phyloP scores from a whole-genome alignment of 2,113 vertebrate genomes.

The Mastomys natalensis region DNA sequence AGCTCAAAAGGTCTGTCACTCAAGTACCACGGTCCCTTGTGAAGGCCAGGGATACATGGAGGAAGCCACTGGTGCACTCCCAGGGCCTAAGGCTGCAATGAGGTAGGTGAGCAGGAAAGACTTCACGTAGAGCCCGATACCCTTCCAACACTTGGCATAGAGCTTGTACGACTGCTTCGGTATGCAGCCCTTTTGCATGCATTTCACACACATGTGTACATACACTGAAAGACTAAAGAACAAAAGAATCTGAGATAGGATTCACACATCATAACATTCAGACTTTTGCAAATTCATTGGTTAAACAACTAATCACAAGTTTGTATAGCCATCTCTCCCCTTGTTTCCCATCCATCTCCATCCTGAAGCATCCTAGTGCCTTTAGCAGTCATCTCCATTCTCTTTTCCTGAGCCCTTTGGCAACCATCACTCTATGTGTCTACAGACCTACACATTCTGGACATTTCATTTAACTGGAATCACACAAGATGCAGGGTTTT shows the following conservation, averaged over 20 bases:
- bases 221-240: not conserved
- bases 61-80: not conserved
- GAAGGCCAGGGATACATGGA: not conserved
- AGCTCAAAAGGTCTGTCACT: not conserved
- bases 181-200: not conserved
- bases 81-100: not conserved
- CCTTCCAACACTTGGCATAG: not conserved
- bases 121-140: no score
- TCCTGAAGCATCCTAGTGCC: not conserved
- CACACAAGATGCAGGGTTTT: not conserved
- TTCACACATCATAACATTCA: not conserved
- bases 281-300: not conserved
- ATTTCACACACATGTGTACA: not conserved
- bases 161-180: not conserved
- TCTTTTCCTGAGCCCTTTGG: not conserved
- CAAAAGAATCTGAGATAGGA: not conserved
- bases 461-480: not conserved
- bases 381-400: not conserved
- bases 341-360: not conserved
- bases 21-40: not conserved
- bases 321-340: not conserved
- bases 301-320: not conserved
- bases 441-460: not conserved
- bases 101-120: not conserved
- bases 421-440: not conserved